Conservation (phyloP, 64 coral and sea anemone species). For the Stichodactyla mertensii region DNA sequence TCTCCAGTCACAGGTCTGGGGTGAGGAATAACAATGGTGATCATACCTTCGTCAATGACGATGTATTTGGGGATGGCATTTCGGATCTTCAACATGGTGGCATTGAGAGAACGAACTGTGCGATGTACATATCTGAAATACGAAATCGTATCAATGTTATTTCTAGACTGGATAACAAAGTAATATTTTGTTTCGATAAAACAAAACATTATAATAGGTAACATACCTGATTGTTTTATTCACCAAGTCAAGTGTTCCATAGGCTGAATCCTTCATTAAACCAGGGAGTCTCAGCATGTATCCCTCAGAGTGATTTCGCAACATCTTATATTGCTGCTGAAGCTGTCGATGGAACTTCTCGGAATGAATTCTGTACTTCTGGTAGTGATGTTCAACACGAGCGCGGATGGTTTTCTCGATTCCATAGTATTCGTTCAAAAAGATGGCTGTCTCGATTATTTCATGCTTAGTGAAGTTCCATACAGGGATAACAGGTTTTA, state of each 20-base stretch:
- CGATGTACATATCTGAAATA: slow-evolving; percentile 40
- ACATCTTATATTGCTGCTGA: not conserved
- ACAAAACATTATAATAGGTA: not conserved
- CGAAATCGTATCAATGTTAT: not conserved
- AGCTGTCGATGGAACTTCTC: not conserved
- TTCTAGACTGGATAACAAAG: not conserved
- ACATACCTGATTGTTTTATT: slow-evolving; percentile 56
- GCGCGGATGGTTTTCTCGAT: slow-evolving; percentile 40
- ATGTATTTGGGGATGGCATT: slow-evolving; percentile 56
- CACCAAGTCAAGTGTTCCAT: slow-evolving; percentile 33
- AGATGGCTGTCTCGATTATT: slow-evolving; percentile 43
- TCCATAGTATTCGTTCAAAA: slow-evolving; percentile 77
- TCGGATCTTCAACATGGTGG: slow-evolving; percentile 29
- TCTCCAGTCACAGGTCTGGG: slow-evolving; percentile 36
- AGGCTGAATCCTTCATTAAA: slow-evolving; percentile 29
- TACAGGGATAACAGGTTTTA: slow-evolving; percentile 37
- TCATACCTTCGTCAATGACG: slow-evolving; percentile 42
- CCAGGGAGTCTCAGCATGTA: slow-evolving; percentile 14
- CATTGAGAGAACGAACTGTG: slow-evolving; percentile 31
- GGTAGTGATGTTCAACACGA: slow-evolving; percentile 11
- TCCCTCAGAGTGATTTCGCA: not conserved
- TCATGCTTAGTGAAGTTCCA: slow-evolving; percentile 57
- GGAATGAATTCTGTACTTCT: not conserved
- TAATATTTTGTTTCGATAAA: not conserved
- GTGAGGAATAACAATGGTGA: slow-evolving; percentile 59